Percentiles rank a stretch among this genome's conserved stretches.
Evolutionary conservation across 2,888 invertebrate genomes (phyloP).

Genomic region (Cataglyphis albicans): DNA sequence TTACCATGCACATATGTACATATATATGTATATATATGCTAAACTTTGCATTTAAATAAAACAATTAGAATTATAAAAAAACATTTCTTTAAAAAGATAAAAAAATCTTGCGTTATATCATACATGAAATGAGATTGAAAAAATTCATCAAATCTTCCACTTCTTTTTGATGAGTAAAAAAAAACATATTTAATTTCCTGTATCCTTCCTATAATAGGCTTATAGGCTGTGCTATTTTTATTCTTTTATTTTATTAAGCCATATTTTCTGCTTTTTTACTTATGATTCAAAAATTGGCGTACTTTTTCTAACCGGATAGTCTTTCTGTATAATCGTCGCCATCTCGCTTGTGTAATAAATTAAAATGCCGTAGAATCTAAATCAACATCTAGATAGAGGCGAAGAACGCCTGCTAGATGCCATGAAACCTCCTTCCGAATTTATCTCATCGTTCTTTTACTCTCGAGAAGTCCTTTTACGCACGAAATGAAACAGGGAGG

Average conservation of each 20-base stretch:
- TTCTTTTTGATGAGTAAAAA: not conserved
- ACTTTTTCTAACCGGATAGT: not conserved
- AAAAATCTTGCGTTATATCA: not conserved
- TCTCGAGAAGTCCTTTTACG: conserved; percentile 49
- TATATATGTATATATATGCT: too few species aligned
- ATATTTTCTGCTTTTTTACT: conserved; percentile 35
- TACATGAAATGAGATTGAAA: not conserved
- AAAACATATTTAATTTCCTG: not conserved
- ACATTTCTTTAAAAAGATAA: not conserved
- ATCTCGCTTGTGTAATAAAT: conserved; percentile 68
- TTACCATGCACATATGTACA: too few species aligned
- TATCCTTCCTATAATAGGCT: not conserved
- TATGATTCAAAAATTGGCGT: not conserved
- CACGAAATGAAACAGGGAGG: conserved; percentile 53
- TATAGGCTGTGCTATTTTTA: not conserved
- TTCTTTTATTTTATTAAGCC: not conserved
- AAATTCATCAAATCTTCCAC: not conserved
- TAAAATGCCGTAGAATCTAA: conserved; percentile 70
- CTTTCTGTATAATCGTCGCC: conserved; percentile 58
- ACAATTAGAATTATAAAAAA: not conserved
- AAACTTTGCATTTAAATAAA: too few species aligned
- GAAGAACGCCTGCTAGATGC: conserved; percentile 20
- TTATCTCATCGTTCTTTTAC: conserved; percentile 60
- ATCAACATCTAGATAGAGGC: conserved; percentile 67
- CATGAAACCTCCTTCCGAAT: conserved; percentile 54